These are phyloP conservation scores for Mico argentatus DNA, from an alignment of 2,797 vertebrate genomes.

Conservation along the genomic window DNA sequence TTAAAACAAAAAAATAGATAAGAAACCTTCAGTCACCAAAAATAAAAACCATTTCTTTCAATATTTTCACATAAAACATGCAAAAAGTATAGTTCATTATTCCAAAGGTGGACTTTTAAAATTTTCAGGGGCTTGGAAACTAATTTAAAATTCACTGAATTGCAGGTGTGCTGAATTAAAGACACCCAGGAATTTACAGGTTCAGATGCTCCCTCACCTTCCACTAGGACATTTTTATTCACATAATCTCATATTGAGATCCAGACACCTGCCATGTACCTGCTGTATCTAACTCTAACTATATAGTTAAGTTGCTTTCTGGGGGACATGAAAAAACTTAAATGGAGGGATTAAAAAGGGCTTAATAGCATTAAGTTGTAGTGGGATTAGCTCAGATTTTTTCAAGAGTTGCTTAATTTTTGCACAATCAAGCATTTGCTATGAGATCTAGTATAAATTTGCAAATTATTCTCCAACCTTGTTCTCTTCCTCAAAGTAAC, in stretches of 20 bases:
- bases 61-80: not conserved
- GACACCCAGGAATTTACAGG: not conserved
- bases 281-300: not conserved
- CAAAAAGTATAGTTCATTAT: not conserved
- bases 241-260: not conserved
- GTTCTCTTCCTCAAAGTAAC: not conserved
- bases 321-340: not conserved
- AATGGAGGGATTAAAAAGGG: not conserved
- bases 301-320: not conserved
- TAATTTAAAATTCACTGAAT: not conserved
- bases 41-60: not conserved
- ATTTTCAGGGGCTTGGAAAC: not conserved
- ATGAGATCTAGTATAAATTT: not conserved
- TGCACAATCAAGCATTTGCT: not conserved
- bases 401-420: not conserved
- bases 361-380: not conserved
- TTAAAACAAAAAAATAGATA: not conserved
- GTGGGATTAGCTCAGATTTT: not conserved
- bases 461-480: not conserved
- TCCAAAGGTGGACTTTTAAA: not conserved
- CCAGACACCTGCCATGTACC: not conserved
- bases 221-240: not conserved
- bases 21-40: not conserved
- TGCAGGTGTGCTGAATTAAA: not conserved
- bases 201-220: not conserved